phyloP scores from a whole-genome alignment of 2,797 vertebrate genomes.

The Platalea minor region DNA sequence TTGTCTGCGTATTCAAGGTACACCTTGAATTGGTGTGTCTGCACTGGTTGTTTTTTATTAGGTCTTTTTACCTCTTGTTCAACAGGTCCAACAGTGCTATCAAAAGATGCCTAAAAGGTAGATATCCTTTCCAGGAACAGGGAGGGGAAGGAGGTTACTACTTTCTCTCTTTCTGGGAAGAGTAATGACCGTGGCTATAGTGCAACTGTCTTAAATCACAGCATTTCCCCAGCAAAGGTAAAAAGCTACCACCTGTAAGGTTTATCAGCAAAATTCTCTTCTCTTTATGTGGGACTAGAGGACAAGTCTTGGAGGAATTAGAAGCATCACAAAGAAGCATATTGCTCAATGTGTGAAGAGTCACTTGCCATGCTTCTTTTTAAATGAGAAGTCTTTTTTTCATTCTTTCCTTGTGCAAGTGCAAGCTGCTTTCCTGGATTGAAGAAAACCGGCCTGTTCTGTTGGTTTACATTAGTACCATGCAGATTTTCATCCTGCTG shows the following conservation, averaged over 20 bases:
- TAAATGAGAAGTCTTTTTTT: neutral
- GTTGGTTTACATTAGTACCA: neutral
- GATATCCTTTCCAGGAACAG: neutral
- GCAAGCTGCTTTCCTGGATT: neutral
- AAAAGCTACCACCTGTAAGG: neutral
- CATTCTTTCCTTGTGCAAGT: neutral
- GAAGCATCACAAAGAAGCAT: neutral
- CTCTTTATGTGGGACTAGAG: neutral
- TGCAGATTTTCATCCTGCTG: neutral
- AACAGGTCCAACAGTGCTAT: neutral
- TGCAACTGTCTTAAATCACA: neutral
- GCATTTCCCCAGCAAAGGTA: neutral
- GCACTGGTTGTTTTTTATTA: neutral
- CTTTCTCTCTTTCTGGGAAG: neutral
- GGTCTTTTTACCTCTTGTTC: neutral
- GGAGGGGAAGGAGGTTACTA: neutral
- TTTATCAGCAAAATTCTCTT: neutral
- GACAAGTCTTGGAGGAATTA: neutral
- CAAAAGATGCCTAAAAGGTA: neutral
- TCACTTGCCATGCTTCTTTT: neutral
- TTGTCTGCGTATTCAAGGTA: rapidly evolving
- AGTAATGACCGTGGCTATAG: neutral
- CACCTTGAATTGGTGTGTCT: neutral
- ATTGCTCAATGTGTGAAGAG: neutral
- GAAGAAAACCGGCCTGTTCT: neutral